Percentiles rank a stretch among this genome's conserved stretches.
Evolutionary conservation across 2,797 vertebrate genomes (phyloP).

Genomic region (Octomys mimax): DNA sequence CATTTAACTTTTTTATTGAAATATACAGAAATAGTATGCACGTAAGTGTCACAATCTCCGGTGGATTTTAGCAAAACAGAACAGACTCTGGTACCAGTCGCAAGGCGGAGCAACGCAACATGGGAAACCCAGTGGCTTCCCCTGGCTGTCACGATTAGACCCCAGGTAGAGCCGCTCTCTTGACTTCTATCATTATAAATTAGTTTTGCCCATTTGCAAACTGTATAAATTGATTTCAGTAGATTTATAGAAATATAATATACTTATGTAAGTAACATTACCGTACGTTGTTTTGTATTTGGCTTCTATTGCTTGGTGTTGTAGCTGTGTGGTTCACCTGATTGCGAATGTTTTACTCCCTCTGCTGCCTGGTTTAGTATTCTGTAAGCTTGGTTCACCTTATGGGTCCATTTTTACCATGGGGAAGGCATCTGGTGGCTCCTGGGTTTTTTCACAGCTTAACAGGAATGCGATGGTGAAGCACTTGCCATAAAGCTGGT

Average conservation of each 20-base stretch:
- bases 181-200: neutral
- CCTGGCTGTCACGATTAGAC: neutral
- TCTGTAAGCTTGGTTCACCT: neutral
- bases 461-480: neutral
- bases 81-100: neutral
- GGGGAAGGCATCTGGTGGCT: neutral
- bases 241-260: neutral
- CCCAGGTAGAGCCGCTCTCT: neutral
- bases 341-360: neutral
- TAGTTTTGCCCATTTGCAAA: neutral
- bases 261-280: neutral
- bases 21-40: neutral
- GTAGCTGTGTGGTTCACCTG: neutral
- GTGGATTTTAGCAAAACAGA: neutral
- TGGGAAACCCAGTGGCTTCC: neutral
- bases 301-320: neutral
- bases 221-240: neutral
- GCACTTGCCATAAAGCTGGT: neutral
- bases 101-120: too few species aligned
- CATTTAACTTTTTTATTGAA: neutral
- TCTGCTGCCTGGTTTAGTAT: fast-evolving
- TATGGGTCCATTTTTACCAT: neutral
- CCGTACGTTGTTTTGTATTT: neutral
- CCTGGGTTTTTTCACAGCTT: neutral
- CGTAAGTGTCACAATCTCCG: neutral